These are phyloP conservation scores for Saxidomus purpurata DNA, from an alignment of 1,140 invertebrate species.

Conservation along the genomic window DNA sequence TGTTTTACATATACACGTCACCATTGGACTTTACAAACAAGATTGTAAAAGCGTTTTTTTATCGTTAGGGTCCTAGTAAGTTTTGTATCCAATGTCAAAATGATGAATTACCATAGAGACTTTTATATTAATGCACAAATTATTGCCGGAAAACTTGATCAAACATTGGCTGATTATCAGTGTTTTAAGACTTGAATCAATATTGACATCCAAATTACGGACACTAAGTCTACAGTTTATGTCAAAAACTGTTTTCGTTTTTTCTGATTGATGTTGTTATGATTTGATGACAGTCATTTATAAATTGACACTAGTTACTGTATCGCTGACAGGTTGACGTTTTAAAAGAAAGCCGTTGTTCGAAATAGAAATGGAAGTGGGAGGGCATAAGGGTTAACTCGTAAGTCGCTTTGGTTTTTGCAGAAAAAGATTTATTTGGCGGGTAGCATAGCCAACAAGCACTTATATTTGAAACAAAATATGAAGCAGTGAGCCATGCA, in stretches of 20 bases:
- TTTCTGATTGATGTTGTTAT: slow-evolving; percentile 33
- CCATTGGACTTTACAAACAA: slow-evolving; percentile 24
- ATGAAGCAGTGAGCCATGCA: too few relatives aligned
- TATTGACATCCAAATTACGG: slow-evolving; percentile 1
- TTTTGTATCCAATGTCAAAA: slow-evolving; percentile 43
- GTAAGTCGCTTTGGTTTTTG: too few relatives aligned
- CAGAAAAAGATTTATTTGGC: too few relatives aligned
- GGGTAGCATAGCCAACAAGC: too few relatives aligned
- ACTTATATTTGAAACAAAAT: too few relatives aligned
- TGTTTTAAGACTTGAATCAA: slow-evolving; percentile 51
- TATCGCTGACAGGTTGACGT: background rate
- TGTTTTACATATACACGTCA: slow-evolving; percentile 53
- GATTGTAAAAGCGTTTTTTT: slow-evolving; percentile 36
- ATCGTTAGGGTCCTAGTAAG: slow-evolving; percentile 5
- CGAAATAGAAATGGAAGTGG: background rate
- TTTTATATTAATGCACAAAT: slow-evolving; percentile 45
- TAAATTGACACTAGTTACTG: slow-evolving; percentile 8
- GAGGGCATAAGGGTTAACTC: too few relatives aligned
- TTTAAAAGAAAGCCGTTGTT: background rate
- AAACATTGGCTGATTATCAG: slow-evolving; percentile 22
- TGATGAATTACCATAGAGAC: slow-evolving; percentile 37
- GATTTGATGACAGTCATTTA: slow-evolving; percentile 31
- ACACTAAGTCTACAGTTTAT: slow-evolving; percentile 21
- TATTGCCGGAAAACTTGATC: slow-evolving; percentile 14
- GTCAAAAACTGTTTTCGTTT: slow-evolving; percentile 2